phyloP scores from a whole-genome alignment of 2,113 vertebrate genomes.

The Mandrillus leucophaeus region DNA sequence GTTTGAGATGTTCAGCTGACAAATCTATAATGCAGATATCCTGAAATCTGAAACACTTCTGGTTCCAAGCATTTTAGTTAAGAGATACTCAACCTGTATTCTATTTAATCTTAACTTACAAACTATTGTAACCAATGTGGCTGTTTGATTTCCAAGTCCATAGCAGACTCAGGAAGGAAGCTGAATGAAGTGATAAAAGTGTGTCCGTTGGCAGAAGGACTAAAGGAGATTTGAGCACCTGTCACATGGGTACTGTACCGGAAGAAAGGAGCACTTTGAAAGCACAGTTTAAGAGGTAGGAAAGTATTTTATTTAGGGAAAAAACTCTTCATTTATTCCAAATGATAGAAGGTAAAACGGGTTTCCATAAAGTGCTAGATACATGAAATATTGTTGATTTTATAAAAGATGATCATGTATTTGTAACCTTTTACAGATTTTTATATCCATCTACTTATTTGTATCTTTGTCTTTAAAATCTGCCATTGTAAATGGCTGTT shows the following conservation, averaged over 20 bases:
- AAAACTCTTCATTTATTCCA: neutral
- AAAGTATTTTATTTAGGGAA: neutral
- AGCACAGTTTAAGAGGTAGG: neutral
- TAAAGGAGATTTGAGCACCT: neutral
- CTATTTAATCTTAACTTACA: neutral
- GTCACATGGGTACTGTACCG: accelerated
- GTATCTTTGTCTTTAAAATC: neutral
- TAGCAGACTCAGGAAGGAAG: neutral
- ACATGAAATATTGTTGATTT: neutral
- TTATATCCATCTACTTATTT: neutral
- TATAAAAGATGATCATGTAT: neutral
- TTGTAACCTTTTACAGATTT: neutral
- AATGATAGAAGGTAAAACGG: neutral
- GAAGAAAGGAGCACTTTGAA: neutral
- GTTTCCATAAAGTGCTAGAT: neutral
- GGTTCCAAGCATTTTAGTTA: neutral
- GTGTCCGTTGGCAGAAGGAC: neutral
- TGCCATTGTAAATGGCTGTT: neutral
- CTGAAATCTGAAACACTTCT: neutral
- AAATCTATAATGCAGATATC: neutral
- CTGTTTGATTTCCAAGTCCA: neutral
- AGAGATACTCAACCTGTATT: neutral
- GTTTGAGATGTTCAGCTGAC: neutral
- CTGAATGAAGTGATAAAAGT: neutral
- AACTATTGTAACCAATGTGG: neutral